Evolutionary conservation across 2,113 vertebrate genomes (phyloP).

Genomic region (Syngnathus typhle): DNA sequence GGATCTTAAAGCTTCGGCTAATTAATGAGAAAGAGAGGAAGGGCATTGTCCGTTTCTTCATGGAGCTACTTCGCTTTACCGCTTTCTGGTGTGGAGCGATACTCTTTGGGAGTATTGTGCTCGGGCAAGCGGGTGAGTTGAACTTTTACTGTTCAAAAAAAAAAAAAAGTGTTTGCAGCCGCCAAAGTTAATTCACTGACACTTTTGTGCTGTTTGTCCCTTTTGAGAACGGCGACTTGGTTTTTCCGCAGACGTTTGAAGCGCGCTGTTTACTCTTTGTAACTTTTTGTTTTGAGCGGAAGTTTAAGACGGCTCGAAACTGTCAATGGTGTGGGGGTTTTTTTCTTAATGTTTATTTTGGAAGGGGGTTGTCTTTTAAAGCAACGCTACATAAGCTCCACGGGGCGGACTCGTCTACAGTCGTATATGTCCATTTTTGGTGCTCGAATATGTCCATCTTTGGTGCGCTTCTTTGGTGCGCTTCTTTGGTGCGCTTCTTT

Average conservation of each 20-base stretch:
- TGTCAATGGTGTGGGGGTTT: not conserved
- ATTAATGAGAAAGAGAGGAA: constrained; percentile 48
- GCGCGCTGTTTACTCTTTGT: not conserved
- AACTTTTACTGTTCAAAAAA: not conserved
- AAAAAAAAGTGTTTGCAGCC: not conserved
- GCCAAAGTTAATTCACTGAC: not conserved
- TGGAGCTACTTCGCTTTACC: constrained; percentile 62
- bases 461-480: constrained; percentile 17
- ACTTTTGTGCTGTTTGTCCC: not conserved
- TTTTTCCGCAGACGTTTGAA: constrained; percentile 3
- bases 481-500: constrained; percentile 25
- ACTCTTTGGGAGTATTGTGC: constrained; percentile 40
- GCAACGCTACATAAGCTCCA: not conserved
- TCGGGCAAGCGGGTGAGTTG: constrained; percentile 56
- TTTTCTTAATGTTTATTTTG: not conserved
- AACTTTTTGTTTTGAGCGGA: not conserved
- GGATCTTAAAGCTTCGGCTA: constrained; percentile 32
- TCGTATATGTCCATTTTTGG: constrained; percentile 27
- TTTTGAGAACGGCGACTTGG: not conserved
- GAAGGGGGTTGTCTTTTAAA: not conserved
- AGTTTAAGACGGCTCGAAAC: not conserved
- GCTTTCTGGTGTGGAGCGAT: constrained; percentile 61
- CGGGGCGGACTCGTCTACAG: not conserved
- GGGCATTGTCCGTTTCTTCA: constrained; percentile 32
- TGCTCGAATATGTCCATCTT: too few relatives aligned